Percentiles rank a stretch among this genome's conserved stretches.
These are phyloP conservation scores for Saccostrea cuccullata DNA, from an alignment of 1,140 invertebrate genomes.

Conservation along the genomic window DNA sequence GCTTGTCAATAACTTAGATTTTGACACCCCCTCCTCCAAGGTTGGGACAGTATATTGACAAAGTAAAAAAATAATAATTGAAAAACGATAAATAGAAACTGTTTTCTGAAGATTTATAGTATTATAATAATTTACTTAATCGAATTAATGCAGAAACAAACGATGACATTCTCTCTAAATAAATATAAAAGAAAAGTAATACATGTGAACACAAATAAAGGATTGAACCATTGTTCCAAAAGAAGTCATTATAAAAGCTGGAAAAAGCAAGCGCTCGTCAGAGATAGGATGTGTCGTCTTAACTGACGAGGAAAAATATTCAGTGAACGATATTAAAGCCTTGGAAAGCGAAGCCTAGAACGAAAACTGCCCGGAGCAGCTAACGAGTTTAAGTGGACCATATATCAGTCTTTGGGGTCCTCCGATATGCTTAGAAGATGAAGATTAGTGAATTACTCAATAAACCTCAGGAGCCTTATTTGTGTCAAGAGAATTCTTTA, in stretches of 20 bases:
- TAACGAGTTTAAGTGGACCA: neutral
- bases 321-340: neutral
- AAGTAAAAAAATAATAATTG: too few species aligned
- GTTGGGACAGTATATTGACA: too few species aligned
- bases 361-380: neutral
- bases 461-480: constrained; percentile 11
- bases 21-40: too few species aligned
- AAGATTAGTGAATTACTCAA: constrained; percentile 12
- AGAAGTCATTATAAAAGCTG: neutral
- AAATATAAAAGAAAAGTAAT: too few species aligned
- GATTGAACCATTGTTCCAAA: neutral
- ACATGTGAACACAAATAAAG: too few species aligned
- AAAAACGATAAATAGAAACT: too few species aligned
- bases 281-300: neutral
- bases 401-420: neutral
- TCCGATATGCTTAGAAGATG: neutral
- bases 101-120: too few species aligned
- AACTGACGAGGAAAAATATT: neutral
- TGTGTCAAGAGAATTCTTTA: constrained; percentile 25
- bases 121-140: too few species aligned
- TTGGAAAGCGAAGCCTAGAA: neutral
- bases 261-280: neutral
- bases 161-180: too few species aligned
- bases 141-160: too few species aligned
- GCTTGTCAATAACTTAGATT: too few species aligned